Percentiles rank a stretch among this genome's conserved stretches.
phyloP scores from a whole-genome alignment of 1,140 invertebrate species.

The Drosophila guanche region DNA sequence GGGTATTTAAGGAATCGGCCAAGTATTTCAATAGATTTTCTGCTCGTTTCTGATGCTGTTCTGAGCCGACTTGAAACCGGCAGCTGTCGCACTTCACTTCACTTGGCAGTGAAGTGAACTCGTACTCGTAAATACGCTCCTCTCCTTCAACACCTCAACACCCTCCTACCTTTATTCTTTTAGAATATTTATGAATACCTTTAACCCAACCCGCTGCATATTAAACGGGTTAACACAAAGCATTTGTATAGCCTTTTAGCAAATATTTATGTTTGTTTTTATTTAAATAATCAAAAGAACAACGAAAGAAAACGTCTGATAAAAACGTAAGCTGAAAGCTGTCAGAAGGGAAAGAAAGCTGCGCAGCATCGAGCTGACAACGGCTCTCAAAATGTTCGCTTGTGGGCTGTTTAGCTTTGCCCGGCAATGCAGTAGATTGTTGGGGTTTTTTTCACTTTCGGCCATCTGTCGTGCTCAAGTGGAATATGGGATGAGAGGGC shows the following conservation, averaged over 20 bases:
- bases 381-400: constrained; percentile 24
- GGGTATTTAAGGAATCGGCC: too few relatives aligned
- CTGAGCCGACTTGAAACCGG: constrained; percentile 64
- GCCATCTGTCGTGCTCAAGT: constrained; percentile 57
- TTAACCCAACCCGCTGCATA: constrained; percentile 28
- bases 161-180: constrained; percentile 19
- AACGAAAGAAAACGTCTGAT: constrained; percentile 37
- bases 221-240: constrained; percentile 61
- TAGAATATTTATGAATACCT: constrained; percentile 18
- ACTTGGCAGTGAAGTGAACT: constrained; percentile 56
- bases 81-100: constrained; percentile 76
- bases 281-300: constrained; percentile 59
- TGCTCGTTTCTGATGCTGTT: constrained; percentile 35
- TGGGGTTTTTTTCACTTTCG: constrained; percentile 45
- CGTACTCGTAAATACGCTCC: constrained; percentile 27
- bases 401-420: constrained; percentile 60
- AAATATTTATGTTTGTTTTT: constrained; percentile 77
- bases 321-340: constrained; percentile 55
- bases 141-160: constrained; percentile 2
- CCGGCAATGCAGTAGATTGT: constrained; percentile 58
- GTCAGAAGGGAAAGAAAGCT: neutral
- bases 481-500: constrained; percentile 34
- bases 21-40: constrained; percentile 24
- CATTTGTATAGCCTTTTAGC: constrained; percentile 78
- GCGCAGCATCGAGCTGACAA: constrained; percentile 8